phyloP scores from a whole-genome alignment of 1,140 invertebrate genomes.

The Bombus breviceps region DNA sequence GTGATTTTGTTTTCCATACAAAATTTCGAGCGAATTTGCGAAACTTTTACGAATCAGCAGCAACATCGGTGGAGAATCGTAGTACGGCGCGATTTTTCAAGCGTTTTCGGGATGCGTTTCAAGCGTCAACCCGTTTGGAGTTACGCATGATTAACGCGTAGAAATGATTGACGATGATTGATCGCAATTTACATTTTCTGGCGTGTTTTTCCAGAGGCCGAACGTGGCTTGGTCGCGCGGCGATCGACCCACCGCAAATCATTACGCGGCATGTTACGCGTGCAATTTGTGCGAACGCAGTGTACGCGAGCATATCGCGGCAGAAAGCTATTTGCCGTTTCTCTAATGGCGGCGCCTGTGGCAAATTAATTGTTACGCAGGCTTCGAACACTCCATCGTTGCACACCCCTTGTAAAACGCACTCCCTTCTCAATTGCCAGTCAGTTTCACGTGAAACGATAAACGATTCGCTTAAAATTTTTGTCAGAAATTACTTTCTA shows the following conservation, averaged over 20 bases:
- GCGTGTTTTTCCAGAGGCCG: conserved; percentile 14
- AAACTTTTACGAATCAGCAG: neutral
- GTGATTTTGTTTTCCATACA: neutral
- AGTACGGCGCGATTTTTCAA: neutral
- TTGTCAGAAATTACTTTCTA: conserved; percentile 2
- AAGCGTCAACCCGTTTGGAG: conserved; percentile 13
- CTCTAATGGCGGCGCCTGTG: conserved; percentile 39
- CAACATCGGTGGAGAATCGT: neutral
- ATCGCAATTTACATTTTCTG: conserved; percentile 45
- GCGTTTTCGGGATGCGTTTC: neutral
- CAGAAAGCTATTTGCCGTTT: conserved; percentile 48
- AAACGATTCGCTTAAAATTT: conserved; percentile 2
- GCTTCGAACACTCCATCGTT: conserved; percentile 27
- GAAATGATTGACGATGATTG: conserved; percentile 46
- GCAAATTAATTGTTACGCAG: conserved; percentile 52
- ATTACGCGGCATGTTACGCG: conserved; percentile 40
- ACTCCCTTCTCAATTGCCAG: conserved; percentile 6
- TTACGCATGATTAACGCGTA: conserved; percentile 36
- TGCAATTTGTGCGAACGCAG: conserved; percentile 44
- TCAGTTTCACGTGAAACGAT: neutral
- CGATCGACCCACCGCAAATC: conserved; percentile 49
- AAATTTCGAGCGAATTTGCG: too few species aligned
- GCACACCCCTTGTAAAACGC: conserved; percentile 3
- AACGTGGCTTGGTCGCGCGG: neutral
- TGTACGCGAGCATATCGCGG: conserved; percentile 43